Evolutionary conservation across 2,888 invertebrate genomes (phyloP).

Genomic region (Clistopyga incitator): DNA sequence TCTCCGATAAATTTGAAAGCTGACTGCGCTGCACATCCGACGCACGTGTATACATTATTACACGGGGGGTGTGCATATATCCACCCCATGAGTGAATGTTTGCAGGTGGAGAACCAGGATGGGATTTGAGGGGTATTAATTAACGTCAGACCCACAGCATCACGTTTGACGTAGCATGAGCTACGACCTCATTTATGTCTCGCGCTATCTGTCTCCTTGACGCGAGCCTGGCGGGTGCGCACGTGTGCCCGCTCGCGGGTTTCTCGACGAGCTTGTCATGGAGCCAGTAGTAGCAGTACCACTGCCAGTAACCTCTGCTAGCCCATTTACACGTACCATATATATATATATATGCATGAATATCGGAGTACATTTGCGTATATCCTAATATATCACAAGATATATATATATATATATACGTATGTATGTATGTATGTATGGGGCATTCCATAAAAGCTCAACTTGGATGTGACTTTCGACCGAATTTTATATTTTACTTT

Average conservation of each 20-base stretch:
- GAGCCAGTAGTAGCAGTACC: not conserved
- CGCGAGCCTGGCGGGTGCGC: constrained; percentile 39
- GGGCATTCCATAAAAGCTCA: no score
- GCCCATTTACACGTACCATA: constrained; percentile 30
- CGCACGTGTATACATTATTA: not conserved
- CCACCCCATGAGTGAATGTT: constrained; percentile 8
- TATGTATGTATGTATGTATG: not conserved
- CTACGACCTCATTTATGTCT: constrained; percentile 75
- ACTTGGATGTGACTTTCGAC: no score
- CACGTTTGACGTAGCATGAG: constrained; percentile 78
- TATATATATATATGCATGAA: not conserved
- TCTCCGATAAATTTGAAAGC: constrained; percentile 11
- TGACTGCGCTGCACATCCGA: not conserved
- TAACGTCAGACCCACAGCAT: constrained; percentile 78
- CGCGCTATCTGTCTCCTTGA: constrained; percentile 75
- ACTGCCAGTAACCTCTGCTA: not conserved
- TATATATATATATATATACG: not conserved
- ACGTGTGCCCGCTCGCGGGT: constrained; percentile 28
- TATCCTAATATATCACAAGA: not conserved
- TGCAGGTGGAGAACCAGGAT: constrained; percentile 36
- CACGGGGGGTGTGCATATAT: not conserved
- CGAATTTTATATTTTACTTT: no score
- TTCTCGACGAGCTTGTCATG: constrained; percentile 22
- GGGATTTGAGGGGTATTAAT: constrained; percentile 78
- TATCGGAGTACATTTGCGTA: not conserved